These are phyloP conservation scores for Drosophila albomicans DNA, from an alignment of 1,140 invertebrate species.

Conservation along the genomic window DNA sequence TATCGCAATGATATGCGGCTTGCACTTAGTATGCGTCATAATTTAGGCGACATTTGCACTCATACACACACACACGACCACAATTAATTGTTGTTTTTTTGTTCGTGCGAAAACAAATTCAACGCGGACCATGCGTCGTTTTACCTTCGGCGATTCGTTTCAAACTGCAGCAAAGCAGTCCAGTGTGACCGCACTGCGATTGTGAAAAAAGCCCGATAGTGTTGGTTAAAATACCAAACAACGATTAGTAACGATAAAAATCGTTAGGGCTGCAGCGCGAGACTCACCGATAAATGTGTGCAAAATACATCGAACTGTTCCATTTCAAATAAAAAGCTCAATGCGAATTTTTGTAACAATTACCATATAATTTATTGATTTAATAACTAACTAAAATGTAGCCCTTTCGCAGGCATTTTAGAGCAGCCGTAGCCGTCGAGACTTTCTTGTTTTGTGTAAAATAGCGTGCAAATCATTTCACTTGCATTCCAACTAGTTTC, in stretches of 20 bases:
- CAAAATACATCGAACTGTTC: not conserved
- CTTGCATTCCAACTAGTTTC: constrained; percentile 34
- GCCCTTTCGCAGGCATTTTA: not conserved
- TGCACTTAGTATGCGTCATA: constrained; percentile 73
- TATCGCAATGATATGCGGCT: constrained; percentile 44
- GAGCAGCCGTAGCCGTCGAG: constrained; percentile 10
- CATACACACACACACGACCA: constrained; percentile 53
- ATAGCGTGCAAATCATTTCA: constrained; percentile 28
- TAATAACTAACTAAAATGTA: constrained; percentile 47
- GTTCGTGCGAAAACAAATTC: constrained; percentile 21
- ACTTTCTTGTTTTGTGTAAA: constrained; percentile 1
- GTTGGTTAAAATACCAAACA: not conserved
- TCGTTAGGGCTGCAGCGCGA: not conserved
- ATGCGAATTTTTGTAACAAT: constrained; percentile 37
- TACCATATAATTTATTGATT: constrained; percentile 58
- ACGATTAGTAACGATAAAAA: not conserved
- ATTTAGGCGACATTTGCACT: constrained; percentile 64
- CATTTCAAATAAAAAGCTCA: constrained; percentile 10
- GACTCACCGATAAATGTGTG: no score
- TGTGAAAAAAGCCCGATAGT: constrained; percentile 2
- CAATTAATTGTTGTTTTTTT: constrained; percentile 66
- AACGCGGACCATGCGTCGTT: constrained; percentile 1
- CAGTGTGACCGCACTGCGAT: constrained; percentile 22
- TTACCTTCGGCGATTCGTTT: constrained; percentile 55
- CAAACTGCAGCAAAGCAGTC: constrained; percentile 33